phyloP scores from a whole-genome alignment of 1,140 invertebrate genomes.

The Metopolophium dirhodum region DNA sequence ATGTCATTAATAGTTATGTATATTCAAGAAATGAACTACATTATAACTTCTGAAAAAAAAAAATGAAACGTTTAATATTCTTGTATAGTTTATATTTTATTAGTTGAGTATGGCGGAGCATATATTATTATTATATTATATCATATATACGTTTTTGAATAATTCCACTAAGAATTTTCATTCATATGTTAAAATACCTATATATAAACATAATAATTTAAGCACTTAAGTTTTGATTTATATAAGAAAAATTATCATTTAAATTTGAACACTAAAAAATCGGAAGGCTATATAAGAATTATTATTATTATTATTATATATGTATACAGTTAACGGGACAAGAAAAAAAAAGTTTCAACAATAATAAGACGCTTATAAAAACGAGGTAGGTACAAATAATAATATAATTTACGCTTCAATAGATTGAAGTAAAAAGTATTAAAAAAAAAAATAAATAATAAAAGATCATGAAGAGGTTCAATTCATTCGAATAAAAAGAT shows the following conservation, averaged over 20 bases:
- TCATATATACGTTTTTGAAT: not conserved
- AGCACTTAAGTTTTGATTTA: constrained; percentile 42
- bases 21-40: not conserved
- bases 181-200: constrained; percentile 43
- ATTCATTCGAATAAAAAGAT: constrained; percentile 9
- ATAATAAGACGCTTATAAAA: constrained; percentile 36
- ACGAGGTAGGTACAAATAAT: not conserved
- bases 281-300: not conserved
- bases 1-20: not conserved
- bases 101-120: not conserved
- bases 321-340: not conserved
- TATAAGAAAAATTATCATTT: constrained; percentile 34
- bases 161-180: constrained; percentile 5
- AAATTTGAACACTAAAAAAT: constrained; percentile 9
- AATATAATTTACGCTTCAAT: constrained; percentile 27
- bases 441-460: not conserved
- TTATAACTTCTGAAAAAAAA: not conserved
- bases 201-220: constrained; percentile 27
- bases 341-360: not conserved
- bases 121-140: not conserved
- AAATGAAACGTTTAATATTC: constrained; percentile 9
- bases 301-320: not conserved
- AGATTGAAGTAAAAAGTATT: not conserved
- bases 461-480: not conserved
- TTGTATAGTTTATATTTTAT: not conserved